Base-by-base conservation (phyloP, 2,797 vertebrate genomes). In the Tragopan temminckii region DNA sequence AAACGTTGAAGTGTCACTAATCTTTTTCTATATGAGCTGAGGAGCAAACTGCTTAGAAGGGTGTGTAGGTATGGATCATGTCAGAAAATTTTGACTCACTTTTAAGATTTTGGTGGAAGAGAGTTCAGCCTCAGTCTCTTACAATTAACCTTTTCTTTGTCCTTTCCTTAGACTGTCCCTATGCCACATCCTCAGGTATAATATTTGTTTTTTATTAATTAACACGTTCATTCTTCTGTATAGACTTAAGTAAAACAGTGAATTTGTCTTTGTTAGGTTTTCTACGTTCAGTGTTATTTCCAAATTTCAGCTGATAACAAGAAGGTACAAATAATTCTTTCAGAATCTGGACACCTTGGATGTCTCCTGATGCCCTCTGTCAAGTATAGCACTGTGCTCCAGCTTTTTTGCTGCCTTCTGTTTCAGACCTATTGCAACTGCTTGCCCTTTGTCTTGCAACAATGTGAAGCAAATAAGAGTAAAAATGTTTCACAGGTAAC, bases 351-450 rank as follows among this genome's bases (percentile, higher is more conserved):
- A 97, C 97, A 97, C 97, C 95, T 97, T 95, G 89, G 89, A 97
- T 97, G 96, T 97, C 95, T 98, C 88, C 95, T 88, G 72, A 95
- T 96, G 96, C 95, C 97, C 97, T 98, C 98, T 98, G 97, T 98
- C 98, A 98, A 94, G 96, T 86, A 59, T 90, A 72, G 70, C 94
- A 75, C 81, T 94, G 70, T 95, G 80, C 89, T 97, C 82, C 96
- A 27, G 95, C 77, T 59, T 69, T 67, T 52, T 70, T 90, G 66
- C 36, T 75, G 57, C 80, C 72, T 90, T 81, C 36, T 83, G 27
- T 96, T 94, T 97, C 80, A 93, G 93, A 59, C 59, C 57, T 94
- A 74, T 69, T 75, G 61, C 69, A 93, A 61, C 86, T 89, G 58
- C 52, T 20, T 69, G 31, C 20, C 62, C 52, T 36, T 29, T 75